A percentile compares a stretch with the other conserved stretches of the same genome.
These are phyloP conservation scores for Drosophila heteroneura DNA, from an alignment of 2,888 invertebrate genomes.

Conservation along the genomic window DNA sequence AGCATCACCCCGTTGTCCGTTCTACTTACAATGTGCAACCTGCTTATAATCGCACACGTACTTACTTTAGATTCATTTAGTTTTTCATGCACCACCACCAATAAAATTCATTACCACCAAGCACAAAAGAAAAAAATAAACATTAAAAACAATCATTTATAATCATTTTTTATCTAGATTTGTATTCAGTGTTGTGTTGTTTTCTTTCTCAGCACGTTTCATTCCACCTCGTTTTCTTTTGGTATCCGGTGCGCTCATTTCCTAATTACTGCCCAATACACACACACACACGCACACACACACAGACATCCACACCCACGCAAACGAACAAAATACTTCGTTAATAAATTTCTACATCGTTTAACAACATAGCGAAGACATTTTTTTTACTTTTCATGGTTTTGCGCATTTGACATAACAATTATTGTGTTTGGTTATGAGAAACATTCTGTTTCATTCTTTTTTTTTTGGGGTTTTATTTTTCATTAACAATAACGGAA, in stretches of 20 bases:
- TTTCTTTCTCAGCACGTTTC: conserved; percentile 48
- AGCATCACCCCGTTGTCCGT: conserved; percentile 67
- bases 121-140: conserved; percentile 21
- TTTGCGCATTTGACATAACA: conserved; percentile 30
- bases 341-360: conserved; percentile 24
- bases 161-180: conserved; percentile 23
- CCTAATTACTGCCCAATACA: conserved; percentile 27
- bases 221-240: conserved; percentile 17
- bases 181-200: conserved; percentile 37
- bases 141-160: conserved; percentile 6
- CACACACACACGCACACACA: background rate
- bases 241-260: conserved; percentile 34
- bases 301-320: background rate
- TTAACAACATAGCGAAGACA: conserved; percentile 5
- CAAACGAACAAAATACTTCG: conserved; percentile 24
- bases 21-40: conserved; percentile 42
- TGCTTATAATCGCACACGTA: conserved; percentile 39
- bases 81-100: conserved; percentile 48
- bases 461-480: conserved; percentile 14
- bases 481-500: conserved; percentile 15
- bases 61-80: conserved; percentile 60
- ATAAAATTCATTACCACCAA: conserved; percentile 10
- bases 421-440: conserved; percentile 25
- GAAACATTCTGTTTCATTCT: conserved; percentile 4
- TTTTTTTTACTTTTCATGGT: conserved; percentile 4